These are phyloP conservation scores for Amphimedon queenslandica DNA, from an alignment of 37 sponge, comb jelly and placozoan species.

Conservation along the genomic window DNA sequence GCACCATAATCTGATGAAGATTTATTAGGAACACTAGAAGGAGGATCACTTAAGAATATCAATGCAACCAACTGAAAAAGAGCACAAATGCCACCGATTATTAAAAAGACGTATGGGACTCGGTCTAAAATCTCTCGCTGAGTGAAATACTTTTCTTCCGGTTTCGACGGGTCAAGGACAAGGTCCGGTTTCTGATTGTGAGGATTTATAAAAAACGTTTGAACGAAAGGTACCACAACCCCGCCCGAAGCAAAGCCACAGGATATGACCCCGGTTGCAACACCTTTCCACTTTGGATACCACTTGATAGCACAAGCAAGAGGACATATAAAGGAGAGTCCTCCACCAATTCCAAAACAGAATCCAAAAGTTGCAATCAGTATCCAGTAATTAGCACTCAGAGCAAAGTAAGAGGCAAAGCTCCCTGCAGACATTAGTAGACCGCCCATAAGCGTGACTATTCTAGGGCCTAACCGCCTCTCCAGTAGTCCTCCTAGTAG, in stretches of 20 bases:
- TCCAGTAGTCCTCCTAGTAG: conserved; percentile 75
- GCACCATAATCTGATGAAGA: too few relatives aligned
- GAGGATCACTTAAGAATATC: conserved; percentile 61
- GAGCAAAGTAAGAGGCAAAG: conserved; percentile 23
- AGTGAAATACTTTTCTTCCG: conserved; percentile 27
- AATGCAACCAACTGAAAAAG: conserved; percentile 66
- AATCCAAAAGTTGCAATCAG: conserved; percentile 78
- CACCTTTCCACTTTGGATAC: conserved; percentile 81
- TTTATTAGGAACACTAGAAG: too few relatives aligned
- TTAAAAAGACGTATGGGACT: conserved; percentile 71
- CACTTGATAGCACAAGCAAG: conserved; percentile 77
- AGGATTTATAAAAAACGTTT: conserved; percentile 81
- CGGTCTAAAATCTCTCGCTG: conserved; percentile 54
- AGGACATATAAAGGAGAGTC: conserved; percentile 74
- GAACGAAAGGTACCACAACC: conserved; percentile 54
- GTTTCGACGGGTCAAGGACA: neutral
- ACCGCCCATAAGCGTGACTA: conserved; percentile 70
- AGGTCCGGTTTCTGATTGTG: conserved; percentile 24
- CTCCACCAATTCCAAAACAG: conserved; percentile 73
- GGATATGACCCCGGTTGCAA: conserved; percentile 80
- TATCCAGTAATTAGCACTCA: conserved; percentile 62
- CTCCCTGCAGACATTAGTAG: conserved; percentile 38
- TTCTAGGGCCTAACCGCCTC: conserved; percentile 65
- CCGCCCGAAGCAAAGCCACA: conserved; percentile 86
- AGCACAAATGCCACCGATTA: conserved; percentile 64